A percentile compares a stretch with the other conserved stretches of the same genome.
These are phyloP conservation scores for Dynastes tityus DNA, from an alignment of 2,888 invertebrate genomes.

Conservation along the genomic window DNA sequence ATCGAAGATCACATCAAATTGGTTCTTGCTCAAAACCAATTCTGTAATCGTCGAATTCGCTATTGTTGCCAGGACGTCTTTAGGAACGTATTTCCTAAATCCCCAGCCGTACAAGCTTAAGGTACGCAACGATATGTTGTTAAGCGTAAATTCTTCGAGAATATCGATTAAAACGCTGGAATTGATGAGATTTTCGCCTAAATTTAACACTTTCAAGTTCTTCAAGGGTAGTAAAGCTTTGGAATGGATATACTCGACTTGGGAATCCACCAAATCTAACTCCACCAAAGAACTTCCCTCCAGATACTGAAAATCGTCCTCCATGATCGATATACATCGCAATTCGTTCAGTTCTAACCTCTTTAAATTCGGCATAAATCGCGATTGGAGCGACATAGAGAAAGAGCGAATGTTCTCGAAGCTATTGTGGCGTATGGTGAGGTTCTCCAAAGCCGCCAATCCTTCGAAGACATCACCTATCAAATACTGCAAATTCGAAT, in stretches of 20 bases:
- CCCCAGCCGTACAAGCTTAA: slow-evolving; percentile 74
- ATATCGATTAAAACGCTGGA: slow-evolving; percentile 69
- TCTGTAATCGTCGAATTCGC: slow-evolving; percentile 72
- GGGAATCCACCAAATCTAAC: slow-evolving; percentile 73
- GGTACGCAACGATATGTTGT: slow-evolving; percentile 69
- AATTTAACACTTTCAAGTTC: slow-evolving; percentile 69
- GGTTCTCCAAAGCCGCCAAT: slow-evolving; percentile 70
- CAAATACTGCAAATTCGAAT: slow-evolving; percentile 71
- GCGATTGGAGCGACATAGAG: slow-evolving; percentile 69
- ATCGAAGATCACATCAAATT: slow-evolving; percentile 73
- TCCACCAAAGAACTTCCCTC: slow-evolving; percentile 69
- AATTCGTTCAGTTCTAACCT: slow-evolving; percentile 74
- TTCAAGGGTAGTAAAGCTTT: slow-evolving; percentile 71
- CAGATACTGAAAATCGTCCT: slow-evolving; percentile 72
- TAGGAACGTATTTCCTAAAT: slow-evolving; percentile 72
- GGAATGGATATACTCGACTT: slow-evolving; percentile 73
- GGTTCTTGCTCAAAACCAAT: slow-evolving; percentile 73
- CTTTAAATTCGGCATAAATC: slow-evolving; percentile 70
- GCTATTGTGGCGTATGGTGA: slow-evolving; percentile 74
- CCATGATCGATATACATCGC: slow-evolving; percentile 69
- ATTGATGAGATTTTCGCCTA: slow-evolving; percentile 74
- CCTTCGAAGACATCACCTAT: slow-evolving; percentile 72
- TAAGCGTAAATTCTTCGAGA: slow-evolving; percentile 66
- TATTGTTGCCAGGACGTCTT: slow-evolving; percentile 71
- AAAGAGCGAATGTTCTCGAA: slow-evolving; percentile 71